phyloP scores from a whole-genome alignment of 53 echinoderm and acorn worm species.

The Luidia sarsii region DNA sequence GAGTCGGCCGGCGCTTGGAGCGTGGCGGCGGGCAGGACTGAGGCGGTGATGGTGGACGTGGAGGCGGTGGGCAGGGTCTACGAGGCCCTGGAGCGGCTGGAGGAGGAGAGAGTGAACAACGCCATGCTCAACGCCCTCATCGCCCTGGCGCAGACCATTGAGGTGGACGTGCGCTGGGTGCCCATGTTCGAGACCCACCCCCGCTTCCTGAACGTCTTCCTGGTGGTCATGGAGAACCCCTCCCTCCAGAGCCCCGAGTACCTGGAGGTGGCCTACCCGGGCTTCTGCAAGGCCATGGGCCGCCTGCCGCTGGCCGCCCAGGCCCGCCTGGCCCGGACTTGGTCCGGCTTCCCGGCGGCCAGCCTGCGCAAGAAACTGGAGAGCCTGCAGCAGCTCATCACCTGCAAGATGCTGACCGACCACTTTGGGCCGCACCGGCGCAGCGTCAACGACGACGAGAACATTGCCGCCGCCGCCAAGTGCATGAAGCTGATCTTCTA shows the following conservation, averaged over 20 bases:
- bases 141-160: slow-evolving; percentile 71
- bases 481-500: slow-evolving; percentile 89
- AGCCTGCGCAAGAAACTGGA: slow-evolving; percentile 90
- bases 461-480: slow-evolving; percentile 80
- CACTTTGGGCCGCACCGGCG: slow-evolving; percentile 62
- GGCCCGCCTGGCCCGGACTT: slow-evolving; percentile 70
- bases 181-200: slow-evolving; percentile 73
- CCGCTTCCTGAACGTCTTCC: slow-evolving; percentile 77
- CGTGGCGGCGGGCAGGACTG: slow-evolving; percentile 33
- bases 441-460: slow-evolving; percentile 74
- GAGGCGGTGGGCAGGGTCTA: slow-evolving; percentile 81
- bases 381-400: slow-evolving; percentile 91
- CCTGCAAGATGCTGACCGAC: slow-evolving; percentile 85
- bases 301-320: slow-evolving; percentile 79
- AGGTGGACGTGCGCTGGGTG: slow-evolving; percentile 75
- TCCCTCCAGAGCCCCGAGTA: slow-evolving; percentile 89
- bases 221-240: slow-evolving; percentile 92
- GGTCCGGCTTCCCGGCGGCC: slow-evolving; percentile 73
- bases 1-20: slow-evolving; percentile 52
- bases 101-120: slow-evolving; percentile 72
- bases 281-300: slow-evolving; percentile 82
- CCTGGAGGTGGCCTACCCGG: slow-evolving; percentile 84
- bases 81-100: slow-evolving; percentile 64
- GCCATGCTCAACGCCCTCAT: slow-evolving; percentile 88
- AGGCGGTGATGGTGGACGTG: slow-evolving; percentile 70